Conservation (phyloP, 1,140 invertebrate species). For the Drosophila suzukii region DNA sequence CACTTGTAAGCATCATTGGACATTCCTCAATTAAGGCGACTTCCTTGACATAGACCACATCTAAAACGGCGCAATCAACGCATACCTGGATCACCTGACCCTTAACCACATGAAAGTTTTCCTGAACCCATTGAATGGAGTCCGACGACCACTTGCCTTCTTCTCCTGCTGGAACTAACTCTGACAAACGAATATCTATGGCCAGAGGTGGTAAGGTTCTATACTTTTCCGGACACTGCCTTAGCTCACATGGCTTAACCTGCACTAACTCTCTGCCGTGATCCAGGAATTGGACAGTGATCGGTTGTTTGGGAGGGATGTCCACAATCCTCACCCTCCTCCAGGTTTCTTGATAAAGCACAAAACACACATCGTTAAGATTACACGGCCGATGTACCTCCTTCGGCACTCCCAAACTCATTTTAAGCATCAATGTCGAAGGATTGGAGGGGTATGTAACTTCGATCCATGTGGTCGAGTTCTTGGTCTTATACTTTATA, state of each 20-base stretch:
- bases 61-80: conserved; percentile 36
- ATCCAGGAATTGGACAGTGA: conserved; percentile 57
- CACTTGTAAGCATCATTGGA: conserved; percentile 27
- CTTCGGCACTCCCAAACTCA: conserved; percentile 26
- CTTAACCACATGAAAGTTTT: background rate
- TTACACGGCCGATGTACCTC: background rate
- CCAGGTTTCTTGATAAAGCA: background rate
- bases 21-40: conserved; percentile 47
- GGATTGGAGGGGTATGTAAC: background rate
- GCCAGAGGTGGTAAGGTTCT: conserved; percentile 18
- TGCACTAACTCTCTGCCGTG: conserved; percentile 31
- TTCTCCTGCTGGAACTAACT: conserved; percentile 2
- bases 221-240: conserved; percentile 35
- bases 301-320: background rate
- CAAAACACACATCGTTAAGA: conserved; percentile 46
- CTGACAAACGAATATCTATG: conserved; percentile 44
- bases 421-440: background rate
- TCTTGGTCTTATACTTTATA: conserved; percentile 17
- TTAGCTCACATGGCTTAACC: conserved; percentile 17
- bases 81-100: conserved; percentile 35
- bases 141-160: conserved; percentile 6
- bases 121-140: conserved; percentile 20
- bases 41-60: conserved; percentile 40
- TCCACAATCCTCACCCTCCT: conserved; percentile 55
- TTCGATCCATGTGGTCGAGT: conserved; percentile 11